Evolutionary conservation across 2,113 vertebrate genomes (phyloP), one percentile per base, ranked within the genome.

Genomic region (Macroglossus sobrinus): DNA sequence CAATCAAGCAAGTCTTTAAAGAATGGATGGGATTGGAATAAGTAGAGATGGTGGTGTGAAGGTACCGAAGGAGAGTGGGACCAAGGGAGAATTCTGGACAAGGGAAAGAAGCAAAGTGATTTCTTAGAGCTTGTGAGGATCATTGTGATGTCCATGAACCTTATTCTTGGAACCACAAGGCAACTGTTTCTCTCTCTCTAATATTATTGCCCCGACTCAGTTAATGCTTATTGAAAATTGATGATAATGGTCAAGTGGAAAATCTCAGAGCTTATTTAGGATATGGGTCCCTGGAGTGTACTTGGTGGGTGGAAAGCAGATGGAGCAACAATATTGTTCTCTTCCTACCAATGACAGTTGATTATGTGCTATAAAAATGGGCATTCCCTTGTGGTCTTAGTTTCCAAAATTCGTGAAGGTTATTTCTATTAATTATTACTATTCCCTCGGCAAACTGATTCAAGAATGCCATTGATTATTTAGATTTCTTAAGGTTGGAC

Each of bases 161-260:
- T 66, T 19, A 4, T 71, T 88, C 30, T 35, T 96, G 50, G 93
- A 50, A 87, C 33, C 57, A 47, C 33, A 47, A 33, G 63, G 76
- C 40, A 38, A 9, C 47, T 79, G 40, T 33, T n/a, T 22, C 28
- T 57, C 15, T 28, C 35, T 64, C 93, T 84, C 13, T 72, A 13
- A 6, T 59, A 47, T 59, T 90, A 61, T 82, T 66, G n/a, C 61
- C 21, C 16, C 47, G n/a, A 45, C 9, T 53, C 92, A 38, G 8
- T 53, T 71, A 21, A 13, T 79, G 5, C 75, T 93, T 74, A 79
- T 84, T 87, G 92, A 90, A 93, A 90, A 96, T 93, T 85, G 89
- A 90, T 94, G 80, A 47, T 81, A 68, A 50, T 82, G 50, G 55
- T 75, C 79, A 61, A 82, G 53, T 89, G 88, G 79, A 76, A 80